A percentile compares a stretch with the other conserved stretches of the same genome.
phyloP scores from a whole-genome alignment of 2,113 vertebrate species.

The Orthonyx spaldingii region DNA sequence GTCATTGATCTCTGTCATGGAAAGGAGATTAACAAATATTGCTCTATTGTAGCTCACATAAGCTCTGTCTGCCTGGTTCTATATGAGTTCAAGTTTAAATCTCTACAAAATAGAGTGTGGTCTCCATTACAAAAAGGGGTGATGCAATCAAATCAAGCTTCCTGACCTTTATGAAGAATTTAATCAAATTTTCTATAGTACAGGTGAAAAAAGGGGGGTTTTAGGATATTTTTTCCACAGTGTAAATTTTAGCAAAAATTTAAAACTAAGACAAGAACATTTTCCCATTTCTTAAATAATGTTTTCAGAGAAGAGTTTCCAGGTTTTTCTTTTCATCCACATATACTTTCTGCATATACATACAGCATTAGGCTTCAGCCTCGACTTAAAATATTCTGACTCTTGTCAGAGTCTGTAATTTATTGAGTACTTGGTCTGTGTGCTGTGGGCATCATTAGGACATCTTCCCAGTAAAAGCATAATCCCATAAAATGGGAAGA shows the following conservation, averaged over 20 bases:
- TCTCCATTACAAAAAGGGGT: neutral
- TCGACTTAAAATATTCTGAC: neutral
- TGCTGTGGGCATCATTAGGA: neutral
- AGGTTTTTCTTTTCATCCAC: neutral
- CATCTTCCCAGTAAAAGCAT: neutral
- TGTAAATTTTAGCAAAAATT: neutral
- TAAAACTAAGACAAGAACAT: neutral
- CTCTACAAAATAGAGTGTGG: neutral
- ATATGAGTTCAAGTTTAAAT: neutral
- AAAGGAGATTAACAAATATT: neutral
- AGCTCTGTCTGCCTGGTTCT: neutral
- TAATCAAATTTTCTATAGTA: neutral
- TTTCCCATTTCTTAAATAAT: neutral
- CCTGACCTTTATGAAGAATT: neutral
- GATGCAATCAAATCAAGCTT: neutral
- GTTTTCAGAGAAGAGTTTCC: neutral
- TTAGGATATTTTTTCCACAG: neutral
- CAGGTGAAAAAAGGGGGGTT: rapidly evolving
- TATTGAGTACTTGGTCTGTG: neutral
- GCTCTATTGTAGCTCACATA: neutral
- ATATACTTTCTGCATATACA: neutral
- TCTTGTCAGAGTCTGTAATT: neutral
- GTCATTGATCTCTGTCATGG: neutral
- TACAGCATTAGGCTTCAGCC: neutral
- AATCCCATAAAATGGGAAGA: neutral